A percentile compares a stretch with the other conserved stretches of the same genome.
phyloP scores from a whole-genome alignment of 2,797 vertebrate genomes.

The Cheirogaleus major region DNA sequence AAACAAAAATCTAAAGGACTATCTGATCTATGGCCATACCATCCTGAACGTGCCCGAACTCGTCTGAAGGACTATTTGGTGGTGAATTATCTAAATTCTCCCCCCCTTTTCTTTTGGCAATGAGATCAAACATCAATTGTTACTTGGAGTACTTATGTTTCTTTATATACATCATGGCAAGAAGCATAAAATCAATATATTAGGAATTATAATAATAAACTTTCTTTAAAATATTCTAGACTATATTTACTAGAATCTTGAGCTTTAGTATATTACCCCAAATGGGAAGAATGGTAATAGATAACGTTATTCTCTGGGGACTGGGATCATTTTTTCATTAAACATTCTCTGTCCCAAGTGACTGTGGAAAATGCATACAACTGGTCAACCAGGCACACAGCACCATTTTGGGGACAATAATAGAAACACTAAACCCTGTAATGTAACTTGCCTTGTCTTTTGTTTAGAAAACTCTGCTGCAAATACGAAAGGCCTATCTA shows the following conservation, averaged over 20 bases:
- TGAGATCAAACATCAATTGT: not conserved
- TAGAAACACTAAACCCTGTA: not conserved
- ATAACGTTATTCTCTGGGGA: not conserved
- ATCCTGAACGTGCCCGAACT: too few relatives aligned
- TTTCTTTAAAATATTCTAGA: not conserved
- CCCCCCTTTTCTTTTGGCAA: not conserved
- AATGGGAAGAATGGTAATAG: not conserved
- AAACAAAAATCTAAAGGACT: not conserved
- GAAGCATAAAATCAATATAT: not conserved
- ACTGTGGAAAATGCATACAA: not conserved
- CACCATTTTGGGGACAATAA: not conserved
- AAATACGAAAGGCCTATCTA: not conserved
- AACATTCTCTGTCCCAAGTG: not conserved
- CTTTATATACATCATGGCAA: conserved; percentile 59
- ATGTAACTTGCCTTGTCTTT: not conserved
- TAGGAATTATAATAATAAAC: not conserved
- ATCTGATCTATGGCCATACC: too few relatives aligned
- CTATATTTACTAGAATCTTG: not conserved
- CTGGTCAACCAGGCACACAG: not conserved
- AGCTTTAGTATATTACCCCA: not conserved
- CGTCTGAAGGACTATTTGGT: not conserved
- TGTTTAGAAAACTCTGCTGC: not conserved
- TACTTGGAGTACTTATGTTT: not conserved
- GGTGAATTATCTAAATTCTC: not conserved
- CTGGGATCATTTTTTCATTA: not conserved